Evolutionary conservation across 2,888 invertebrate genomes (phyloP).

Genomic region (Andrena bucephala): DNA sequence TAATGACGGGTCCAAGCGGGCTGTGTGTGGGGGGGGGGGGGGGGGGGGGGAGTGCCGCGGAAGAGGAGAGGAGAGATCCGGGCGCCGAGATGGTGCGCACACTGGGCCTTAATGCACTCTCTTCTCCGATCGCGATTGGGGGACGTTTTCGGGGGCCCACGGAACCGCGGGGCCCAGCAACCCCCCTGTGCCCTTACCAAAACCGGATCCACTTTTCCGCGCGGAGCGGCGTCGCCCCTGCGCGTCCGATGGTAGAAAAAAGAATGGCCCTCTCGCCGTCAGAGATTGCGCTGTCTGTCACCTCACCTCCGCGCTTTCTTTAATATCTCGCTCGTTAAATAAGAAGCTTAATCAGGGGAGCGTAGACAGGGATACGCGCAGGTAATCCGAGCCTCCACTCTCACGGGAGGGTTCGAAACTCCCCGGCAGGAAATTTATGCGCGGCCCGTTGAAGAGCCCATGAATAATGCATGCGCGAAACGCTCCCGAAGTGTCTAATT

Average conservation of each 20-base stretch:
- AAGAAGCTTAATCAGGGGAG: constrained; percentile 22
- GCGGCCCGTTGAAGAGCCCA: constrained; percentile 42
- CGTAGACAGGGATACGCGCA: background rate
- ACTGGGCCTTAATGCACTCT: constrained; percentile 52
- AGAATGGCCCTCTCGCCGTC: constrained; percentile 13
- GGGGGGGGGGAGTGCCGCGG: constrained; percentile 22
- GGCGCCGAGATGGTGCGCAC: constrained; percentile 63
- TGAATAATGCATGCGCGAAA: constrained; percentile 66
- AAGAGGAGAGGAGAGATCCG: constrained; percentile 48
- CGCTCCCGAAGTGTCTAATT: constrained; percentile 67
- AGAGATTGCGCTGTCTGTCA: constrained; percentile 32
- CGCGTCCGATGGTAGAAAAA: constrained; percentile 23
- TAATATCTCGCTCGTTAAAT: constrained; percentile 40
- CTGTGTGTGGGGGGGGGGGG: background rate
- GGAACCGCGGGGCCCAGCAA: constrained; percentile 48
- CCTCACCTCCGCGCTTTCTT: constrained; percentile 4
- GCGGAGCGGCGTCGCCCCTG: background rate
- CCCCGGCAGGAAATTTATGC: constrained; percentile 47
- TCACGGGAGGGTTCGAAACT: constrained; percentile 21
- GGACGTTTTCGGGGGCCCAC: constrained; percentile 60
- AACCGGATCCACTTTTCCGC: constrained; percentile 57
- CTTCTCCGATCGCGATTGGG: constrained; percentile 57
- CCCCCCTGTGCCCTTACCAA: constrained; percentile 37
- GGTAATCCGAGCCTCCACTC: constrained; percentile 16
- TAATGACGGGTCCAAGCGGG: constrained; percentile 70